Evolutionary conservation across 2,888 invertebrate genomes (phyloP), one percentile per base, ranked within the genome.

Genomic region (Eutolmus rufibarbis): DNA sequence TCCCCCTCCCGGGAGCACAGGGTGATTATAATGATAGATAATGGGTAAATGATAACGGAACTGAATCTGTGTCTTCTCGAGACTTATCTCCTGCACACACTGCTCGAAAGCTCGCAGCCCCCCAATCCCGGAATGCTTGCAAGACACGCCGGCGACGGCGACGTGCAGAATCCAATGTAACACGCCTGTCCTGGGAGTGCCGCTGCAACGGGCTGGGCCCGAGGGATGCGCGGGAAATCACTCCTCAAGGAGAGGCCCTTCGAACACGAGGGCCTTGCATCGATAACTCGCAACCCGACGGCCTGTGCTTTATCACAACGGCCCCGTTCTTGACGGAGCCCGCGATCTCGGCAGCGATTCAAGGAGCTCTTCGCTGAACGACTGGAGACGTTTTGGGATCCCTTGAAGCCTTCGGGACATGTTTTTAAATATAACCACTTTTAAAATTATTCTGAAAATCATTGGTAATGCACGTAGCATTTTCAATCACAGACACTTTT

Each of bases 21-120:
- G 85, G 74, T 74, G 85, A 85, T 85, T 85, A 85, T 74, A 85
- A 74, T 43, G 74, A 85, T 37, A 74, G 85, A 85, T 85, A 85
- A 74, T 85, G 74, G 85, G 43, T 85, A 85, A 74, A 85, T 74
- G 85, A 85, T 85, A 85, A 74, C 85, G 37, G 28, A 74, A 46
- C 85, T 74, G 85, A 85, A 74, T 46, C 46, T 74, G 46, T 85
- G 74, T 74, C 74, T 74, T 74, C 74, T 85, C 74, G n/a, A 28
- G 85, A 85, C 57, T 66, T 82, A 57, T 37, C 66, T 74, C 34
- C 8, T 74, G 74, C 74, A 85, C 46, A 85, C 74, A 74, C 46
- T 74, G n/a, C 74, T 85, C 74, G 74, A 23, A 3, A 40, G 40
- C 40, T 77, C 34, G 4, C n/a, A 77, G 19, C 23, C 28, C 28